A percentile compares a stretch with the other conserved stretches of the same genome.
Evolutionary conservation across 2,888 invertebrate genomes (phyloP).

Genomic region (Mongoloraphidia duomilia): DNA sequence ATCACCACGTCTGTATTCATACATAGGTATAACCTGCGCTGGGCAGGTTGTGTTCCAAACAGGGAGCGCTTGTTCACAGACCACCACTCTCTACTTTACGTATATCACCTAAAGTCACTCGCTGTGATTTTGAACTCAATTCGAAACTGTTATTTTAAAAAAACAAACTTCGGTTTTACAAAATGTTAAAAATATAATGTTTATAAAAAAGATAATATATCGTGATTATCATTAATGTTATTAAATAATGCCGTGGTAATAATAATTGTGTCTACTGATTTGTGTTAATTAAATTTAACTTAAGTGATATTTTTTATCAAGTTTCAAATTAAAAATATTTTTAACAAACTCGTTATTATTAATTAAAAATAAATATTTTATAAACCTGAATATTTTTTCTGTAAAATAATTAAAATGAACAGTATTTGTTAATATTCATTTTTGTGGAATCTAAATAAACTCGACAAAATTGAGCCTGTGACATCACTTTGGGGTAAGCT

Average conservation of each 20-base stretch:
- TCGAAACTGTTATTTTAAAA: neutral
- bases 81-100: neutral
- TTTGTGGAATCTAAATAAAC: constrained; percentile 2
- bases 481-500: constrained; percentile 46
- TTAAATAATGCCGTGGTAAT: too few relatives aligned
- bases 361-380: neutral
- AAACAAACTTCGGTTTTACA: neutral
- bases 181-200: neutral
- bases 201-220: neutral
- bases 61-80: neutral
- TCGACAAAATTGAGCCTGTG: constrained; percentile 30
- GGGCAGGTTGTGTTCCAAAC: neutral
- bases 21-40: neutral
- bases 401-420: neutral
- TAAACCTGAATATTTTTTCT: neutral
- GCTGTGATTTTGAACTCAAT: neutral
- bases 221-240: neutral
- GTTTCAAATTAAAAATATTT: too few relatives aligned
- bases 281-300: neutral
- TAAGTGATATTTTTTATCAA: too few relatives aligned
- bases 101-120: neutral
- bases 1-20: constrained; percentile 5
- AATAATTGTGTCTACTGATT: neutral
- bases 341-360: neutral
- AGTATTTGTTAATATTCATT: neutral